phyloP scores from a whole-genome alignment of 1,140 invertebrate species.

The Drosophila insularis region DNA sequence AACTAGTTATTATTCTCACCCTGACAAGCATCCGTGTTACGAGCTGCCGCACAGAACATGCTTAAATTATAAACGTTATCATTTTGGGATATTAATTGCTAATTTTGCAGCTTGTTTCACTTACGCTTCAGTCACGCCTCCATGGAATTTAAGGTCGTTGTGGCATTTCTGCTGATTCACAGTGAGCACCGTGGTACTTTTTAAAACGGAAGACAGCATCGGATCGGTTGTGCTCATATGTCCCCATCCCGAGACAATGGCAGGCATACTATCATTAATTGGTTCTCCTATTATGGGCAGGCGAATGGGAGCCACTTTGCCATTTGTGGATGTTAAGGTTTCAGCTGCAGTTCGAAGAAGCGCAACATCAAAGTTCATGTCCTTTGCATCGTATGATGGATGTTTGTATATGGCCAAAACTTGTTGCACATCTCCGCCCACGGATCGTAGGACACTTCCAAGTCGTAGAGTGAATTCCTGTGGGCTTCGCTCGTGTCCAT shows the following conservation, averaged over 20 bases:
- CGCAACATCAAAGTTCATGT: constrained; percentile 76
- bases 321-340: constrained; percentile 34
- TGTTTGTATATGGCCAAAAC: constrained; percentile 71
- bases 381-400: constrained; percentile 69
- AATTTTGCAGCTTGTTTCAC: constrained; percentile 18
- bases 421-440: constrained; percentile 59
- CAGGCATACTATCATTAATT: constrained; percentile 44
- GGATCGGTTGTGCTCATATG: constrained; percentile 69
- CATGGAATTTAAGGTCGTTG: constrained; percentile 57
- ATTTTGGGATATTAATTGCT: constrained; percentile 16
- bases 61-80: constrained; percentile 44
- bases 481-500: constrained; percentile 58
- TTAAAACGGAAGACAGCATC: constrained; percentile 58
- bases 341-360: constrained; percentile 53
- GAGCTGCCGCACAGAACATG: constrained; percentile 83
- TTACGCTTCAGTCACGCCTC: constrained; percentile 74
- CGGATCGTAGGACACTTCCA: constrained; percentile 50
- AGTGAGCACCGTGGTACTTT: constrained; percentile 69
- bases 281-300: constrained; percentile 46
- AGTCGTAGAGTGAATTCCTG: constrained; percentile 67
- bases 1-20: constrained; percentile 43
- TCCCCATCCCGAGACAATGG: constrained; percentile 76
- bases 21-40: constrained; percentile 79
- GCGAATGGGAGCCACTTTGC: constrained; percentile 55
- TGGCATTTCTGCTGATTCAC: constrained; percentile 69